These are phyloP conservation scores for Eurosta solidaginis DNA, from an alignment of 1,140 invertebrate genomes.

Conservation along the genomic window DNA sequence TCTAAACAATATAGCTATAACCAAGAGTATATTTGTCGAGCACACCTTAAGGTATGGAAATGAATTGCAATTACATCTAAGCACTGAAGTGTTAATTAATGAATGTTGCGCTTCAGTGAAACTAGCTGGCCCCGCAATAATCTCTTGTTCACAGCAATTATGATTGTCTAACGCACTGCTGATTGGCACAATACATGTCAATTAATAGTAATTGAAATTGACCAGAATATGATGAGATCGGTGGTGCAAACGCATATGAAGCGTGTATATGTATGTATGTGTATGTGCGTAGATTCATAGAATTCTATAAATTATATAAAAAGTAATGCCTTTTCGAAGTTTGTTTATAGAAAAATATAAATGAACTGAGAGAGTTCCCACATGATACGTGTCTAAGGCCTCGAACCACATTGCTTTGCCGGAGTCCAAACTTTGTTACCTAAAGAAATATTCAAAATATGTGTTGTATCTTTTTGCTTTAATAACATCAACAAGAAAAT, in stretches of 20 bases:
- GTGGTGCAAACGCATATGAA: not conserved
- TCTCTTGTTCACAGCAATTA: not conserved
- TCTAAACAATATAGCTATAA: no score
- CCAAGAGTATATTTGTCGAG: no score
- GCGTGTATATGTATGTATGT: not conserved
- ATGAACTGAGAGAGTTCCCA: no score
- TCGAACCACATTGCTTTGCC: no score
- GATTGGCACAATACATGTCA: conserved; percentile 15
- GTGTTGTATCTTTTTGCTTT: no score
- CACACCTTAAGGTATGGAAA: no score
- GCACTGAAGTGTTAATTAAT: not conserved
- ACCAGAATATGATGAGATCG: not conserved
- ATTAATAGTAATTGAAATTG: conserved; percentile 24
- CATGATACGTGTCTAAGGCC: no score
- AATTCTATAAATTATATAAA: not conserved
- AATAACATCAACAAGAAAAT: no score
- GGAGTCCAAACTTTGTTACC: no score
- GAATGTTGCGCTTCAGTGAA: not conserved
- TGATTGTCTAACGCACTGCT: not conserved
- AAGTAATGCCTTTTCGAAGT: not conserved
- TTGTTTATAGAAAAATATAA: no score
- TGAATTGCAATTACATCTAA: not conserved
- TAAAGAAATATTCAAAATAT: no score
- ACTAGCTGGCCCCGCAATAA: not conserved
- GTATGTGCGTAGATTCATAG: not conserved